Conservation (phyloP, 1,140 invertebrate species). For the Hyles vespertilio region DNA sequence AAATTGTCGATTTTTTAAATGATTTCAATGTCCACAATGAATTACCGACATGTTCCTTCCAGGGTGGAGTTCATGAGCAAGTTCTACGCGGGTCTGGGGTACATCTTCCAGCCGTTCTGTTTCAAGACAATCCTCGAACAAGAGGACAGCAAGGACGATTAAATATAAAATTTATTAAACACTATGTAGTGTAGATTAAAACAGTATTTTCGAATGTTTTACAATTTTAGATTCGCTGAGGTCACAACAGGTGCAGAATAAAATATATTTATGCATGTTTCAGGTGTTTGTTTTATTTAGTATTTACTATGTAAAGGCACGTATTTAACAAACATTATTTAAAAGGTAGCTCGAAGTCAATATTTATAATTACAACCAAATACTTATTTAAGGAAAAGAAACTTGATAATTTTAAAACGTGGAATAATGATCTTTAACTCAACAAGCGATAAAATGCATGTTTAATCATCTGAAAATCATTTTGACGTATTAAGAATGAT, state of each 20-base stretch:
- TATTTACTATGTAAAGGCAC: background rate
- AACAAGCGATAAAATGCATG: too few relatives aligned
- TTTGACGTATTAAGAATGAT: too few relatives aligned
- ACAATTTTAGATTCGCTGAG: background rate
- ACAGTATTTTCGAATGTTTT: constrained; percentile 42
- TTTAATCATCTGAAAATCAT: too few relatives aligned
- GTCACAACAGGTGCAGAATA: constrained; percentile 10
- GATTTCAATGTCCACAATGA: too few relatives aligned
- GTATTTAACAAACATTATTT: too few relatives aligned
- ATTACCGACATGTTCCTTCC: background rate
- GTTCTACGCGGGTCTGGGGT: constrained; percentile 93
- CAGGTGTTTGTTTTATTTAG: constrained; percentile 7
- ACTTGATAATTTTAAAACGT: too few relatives aligned
- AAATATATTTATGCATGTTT: constrained; percentile 13
- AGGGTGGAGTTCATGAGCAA: constrained; percentile 92
- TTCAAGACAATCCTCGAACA: constrained; percentile 89
- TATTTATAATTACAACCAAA: too few relatives aligned
- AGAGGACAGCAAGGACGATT: constrained; percentile 54
- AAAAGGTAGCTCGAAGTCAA: too few relatives aligned
- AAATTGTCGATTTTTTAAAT: too few relatives aligned
- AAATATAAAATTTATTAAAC: constrained; percentile 21
- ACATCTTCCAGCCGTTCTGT: constrained; percentile 94
- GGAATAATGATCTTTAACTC: too few relatives aligned
- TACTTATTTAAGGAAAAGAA: too few relatives aligned
- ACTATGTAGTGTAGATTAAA: constrained; percentile 38